Evolutionary conservation across 2,888 invertebrate genomes (phyloP).

Genomic region (Latrodectus hesperus): DNA sequence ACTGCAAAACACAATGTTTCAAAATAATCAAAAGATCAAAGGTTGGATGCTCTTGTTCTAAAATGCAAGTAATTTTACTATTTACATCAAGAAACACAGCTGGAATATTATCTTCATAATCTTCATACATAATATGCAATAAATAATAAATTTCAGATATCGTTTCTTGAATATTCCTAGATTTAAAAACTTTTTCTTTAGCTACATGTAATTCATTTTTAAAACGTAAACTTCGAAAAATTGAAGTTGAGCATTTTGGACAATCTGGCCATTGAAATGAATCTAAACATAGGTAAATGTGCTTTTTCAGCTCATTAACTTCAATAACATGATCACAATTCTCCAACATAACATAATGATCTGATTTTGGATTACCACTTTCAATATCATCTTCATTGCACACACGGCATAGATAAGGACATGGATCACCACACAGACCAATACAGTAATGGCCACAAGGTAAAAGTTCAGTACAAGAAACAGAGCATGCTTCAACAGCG

Average conservation of each 20-base stretch:
- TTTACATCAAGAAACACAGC: conserved; percentile 21
- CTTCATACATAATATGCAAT: conserved; percentile 17
- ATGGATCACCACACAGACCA: conserved; percentile 83
- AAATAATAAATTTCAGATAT: conserved; percentile 5
- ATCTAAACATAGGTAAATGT: conserved; percentile 24
- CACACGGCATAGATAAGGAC: conserved; percentile 79
- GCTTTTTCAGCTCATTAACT: conserved; percentile 67
- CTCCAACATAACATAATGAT: conserved; percentile 72
- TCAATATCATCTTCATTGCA: conserved; percentile 77
- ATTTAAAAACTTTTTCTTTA: not conserved
- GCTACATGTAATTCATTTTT: conserved; percentile 28
- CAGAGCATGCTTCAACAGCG: conserved; percentile 73
- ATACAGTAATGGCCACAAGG: conserved; percentile 81
- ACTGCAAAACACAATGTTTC: conserved; percentile 16
- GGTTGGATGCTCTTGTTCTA: conserved; percentile 10
- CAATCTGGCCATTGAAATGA: conserved; percentile 51
- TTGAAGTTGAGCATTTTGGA: conserved; percentile 27
- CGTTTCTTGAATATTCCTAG: conserved; percentile 12
- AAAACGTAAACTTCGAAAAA: conserved; percentile 24
- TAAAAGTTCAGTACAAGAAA: conserved; percentile 73
- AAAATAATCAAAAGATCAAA: conserved; percentile 14
- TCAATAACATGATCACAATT: conserved; percentile 75
- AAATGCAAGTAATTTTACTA: conserved; percentile 13
- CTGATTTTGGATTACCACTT: conserved; percentile 36
- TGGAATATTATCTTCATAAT: conserved; percentile 11